These are phyloP conservation scores for Phorcus lineatus DNA, from an alignment of 2,888 invertebrate species.

Conservation along the genomic window DNA sequence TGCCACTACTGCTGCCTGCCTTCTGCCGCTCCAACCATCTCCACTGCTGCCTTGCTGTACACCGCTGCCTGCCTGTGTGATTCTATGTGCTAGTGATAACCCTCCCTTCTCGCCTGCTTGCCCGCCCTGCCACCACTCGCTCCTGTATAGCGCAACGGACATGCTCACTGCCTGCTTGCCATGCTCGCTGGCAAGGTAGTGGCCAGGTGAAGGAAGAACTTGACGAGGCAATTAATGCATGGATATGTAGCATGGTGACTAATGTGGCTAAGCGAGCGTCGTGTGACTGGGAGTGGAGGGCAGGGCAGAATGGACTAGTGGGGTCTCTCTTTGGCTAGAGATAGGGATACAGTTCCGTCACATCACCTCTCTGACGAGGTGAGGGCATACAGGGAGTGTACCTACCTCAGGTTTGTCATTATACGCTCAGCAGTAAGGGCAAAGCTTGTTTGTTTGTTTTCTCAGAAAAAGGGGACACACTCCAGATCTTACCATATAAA, in stretches of 20 bases:
- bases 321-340: too few species aligned
- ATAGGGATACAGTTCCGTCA: neutral
- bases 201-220: neutral
- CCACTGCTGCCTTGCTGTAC: neutral
- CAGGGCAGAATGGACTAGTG: neutral
- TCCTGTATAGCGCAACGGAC: neutral
- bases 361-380: neutral
- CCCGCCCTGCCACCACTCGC: too few species aligned
- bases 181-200: neutral
- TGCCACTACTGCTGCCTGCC: neutral
- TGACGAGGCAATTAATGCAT: neutral
- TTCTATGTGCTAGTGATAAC: too few species aligned
- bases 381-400: neutral
- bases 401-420: neutral
- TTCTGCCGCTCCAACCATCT: neutral
- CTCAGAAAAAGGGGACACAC: slow-evolving; percentile 14
- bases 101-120: too few species aligned
- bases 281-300: neutral
- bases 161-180: neutral
- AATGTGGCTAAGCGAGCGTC: neutral
- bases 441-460: neutral
- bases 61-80: neutral
- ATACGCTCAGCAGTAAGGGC: neutral
- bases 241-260: neutral
- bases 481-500: neutral